Conservation (phyloP, 35 echinoderm and acorn worm genomes). For the Stichopus chloronotus region DNA sequence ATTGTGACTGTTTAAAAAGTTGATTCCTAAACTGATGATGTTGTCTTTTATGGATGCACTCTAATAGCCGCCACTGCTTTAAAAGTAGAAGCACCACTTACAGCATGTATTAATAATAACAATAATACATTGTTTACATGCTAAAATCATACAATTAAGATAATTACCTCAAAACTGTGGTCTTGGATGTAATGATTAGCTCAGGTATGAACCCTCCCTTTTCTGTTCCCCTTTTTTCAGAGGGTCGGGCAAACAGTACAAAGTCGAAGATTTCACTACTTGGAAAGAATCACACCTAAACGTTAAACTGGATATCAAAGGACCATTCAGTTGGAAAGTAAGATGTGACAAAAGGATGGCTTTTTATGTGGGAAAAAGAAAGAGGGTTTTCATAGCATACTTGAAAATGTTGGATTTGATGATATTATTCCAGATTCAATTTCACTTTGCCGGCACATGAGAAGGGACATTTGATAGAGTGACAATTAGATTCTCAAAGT, state of each 20-base stretch:
- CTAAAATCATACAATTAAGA: too few relatives aligned
- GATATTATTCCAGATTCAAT: slow-evolving; percentile 23
- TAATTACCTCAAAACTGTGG: too few relatives aligned
- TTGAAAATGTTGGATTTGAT: slow-evolving; percentile 31
- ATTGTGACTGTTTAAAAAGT: too few relatives aligned
- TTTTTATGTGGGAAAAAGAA: slow-evolving; percentile 32
- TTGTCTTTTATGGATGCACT: too few relatives aligned
- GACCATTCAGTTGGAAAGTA: neutral
- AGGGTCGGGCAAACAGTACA: neutral
- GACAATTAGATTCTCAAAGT: neutral
- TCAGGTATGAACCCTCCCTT: neutral
- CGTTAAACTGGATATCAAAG: slow-evolving; percentile 18
- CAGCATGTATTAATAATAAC: too few relatives aligned
- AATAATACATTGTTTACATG: too few relatives aligned
- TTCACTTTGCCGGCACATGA: slow-evolving; percentile 15
- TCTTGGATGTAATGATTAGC: too few relatives aligned
- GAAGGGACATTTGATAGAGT: neutral
- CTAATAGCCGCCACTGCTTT: too few relatives aligned
- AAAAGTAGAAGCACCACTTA: too few relatives aligned
- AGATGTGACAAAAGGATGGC: slow-evolving; percentile 35
- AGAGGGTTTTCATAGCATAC: slow-evolving; percentile 29
- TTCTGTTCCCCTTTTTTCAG: neutral
- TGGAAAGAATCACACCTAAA: neutral
- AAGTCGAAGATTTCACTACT: neutral
- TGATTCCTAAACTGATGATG: too few relatives aligned